These are phyloP conservation scores for Aurelia aurita DNA, from an alignment of 30 jellyfish, hydroid and myxozoan species.

Conservation along the genomic window DNA sequence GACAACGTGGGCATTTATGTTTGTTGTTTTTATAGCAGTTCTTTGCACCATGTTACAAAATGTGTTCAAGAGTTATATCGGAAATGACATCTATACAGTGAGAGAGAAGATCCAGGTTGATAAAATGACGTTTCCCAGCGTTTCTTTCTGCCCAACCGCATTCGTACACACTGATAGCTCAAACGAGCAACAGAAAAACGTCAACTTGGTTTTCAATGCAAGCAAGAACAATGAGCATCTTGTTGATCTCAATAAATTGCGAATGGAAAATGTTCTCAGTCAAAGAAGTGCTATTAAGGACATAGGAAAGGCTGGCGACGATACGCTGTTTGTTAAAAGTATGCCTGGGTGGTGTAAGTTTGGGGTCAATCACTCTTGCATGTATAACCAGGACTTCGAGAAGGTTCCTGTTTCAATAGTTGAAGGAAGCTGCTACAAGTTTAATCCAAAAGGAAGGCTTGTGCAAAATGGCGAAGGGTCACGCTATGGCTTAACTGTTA, in stretches of 20 bases:
- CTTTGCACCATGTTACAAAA: neutral
- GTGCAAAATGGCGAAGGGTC: conserved; percentile 2
- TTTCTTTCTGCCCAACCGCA: conserved; percentile 3
- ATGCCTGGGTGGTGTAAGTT: neutral
- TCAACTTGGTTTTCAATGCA: no score
- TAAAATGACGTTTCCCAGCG: neutral
- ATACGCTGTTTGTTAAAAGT: conserved; percentile 1
- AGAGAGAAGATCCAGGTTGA: conserved; percentile 1
- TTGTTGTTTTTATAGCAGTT: neutral
- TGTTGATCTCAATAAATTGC: no score
- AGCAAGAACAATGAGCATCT: no score
- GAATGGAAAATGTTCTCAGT: no score
- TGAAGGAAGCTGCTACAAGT: conserved; percentile 1
- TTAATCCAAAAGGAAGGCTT: neutral
- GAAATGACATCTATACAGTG: neutral
- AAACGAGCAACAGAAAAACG: no score
- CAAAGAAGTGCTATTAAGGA: no score
- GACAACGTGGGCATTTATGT: neutral
- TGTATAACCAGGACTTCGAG: neutral
- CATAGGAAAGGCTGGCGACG: no score
- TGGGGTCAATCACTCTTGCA: conserved; percentile 5
- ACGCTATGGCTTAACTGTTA: neutral
- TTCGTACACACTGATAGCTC: neutral
- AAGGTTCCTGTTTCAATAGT: neutral
- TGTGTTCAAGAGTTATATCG: neutral